Evolutionary conservation across 2,797 vertebrate genomes (phyloP).

Genomic region (Crocidura indochinensis): DNA sequence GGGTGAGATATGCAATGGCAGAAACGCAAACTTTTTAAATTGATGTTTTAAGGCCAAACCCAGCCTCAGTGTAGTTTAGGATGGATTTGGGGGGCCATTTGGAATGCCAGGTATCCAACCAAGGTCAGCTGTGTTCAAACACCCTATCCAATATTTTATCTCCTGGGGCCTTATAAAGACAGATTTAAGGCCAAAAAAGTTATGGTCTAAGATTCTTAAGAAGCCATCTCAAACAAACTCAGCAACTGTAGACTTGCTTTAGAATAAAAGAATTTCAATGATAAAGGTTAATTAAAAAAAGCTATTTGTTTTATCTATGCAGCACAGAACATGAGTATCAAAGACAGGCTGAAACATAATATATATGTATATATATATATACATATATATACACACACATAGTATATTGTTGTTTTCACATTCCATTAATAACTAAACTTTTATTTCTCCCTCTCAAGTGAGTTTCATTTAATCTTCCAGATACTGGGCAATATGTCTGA

Average conservation of each 20-base stretch:
- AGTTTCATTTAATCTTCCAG: constrained; percentile 46
- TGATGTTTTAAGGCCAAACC: no score
- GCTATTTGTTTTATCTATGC: constrained; percentile 37
- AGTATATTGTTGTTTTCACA: constrained; percentile 62
- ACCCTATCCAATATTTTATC: no score
- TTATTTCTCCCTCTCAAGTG: not conserved
- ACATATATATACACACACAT: constrained; percentile 47
- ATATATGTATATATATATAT: no score
- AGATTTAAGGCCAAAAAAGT: constrained; percentile 34
- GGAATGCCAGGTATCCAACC: not conserved
- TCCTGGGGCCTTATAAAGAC: not conserved
- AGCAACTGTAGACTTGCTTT: constrained; percentile 43
- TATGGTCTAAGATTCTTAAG: constrained; percentile 22
- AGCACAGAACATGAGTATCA: constrained; percentile 5
- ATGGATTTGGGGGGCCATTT: not conserved
- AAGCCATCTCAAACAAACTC: not conserved
- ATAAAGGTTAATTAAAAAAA: constrained; percentile 37
- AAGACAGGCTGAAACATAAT: not conserved
- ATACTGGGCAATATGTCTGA: constrained; percentile 22
- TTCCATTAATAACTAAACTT: constrained; percentile 53
- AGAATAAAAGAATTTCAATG: constrained; percentile 44
- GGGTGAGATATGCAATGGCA: no score
- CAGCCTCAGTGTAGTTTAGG: not conserved
- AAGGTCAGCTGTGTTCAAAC: no score
- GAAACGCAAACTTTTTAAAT: no score